phyloP scores from a whole-genome alignment of 2,888 invertebrate species.

The Dioctria linearis region DNA sequence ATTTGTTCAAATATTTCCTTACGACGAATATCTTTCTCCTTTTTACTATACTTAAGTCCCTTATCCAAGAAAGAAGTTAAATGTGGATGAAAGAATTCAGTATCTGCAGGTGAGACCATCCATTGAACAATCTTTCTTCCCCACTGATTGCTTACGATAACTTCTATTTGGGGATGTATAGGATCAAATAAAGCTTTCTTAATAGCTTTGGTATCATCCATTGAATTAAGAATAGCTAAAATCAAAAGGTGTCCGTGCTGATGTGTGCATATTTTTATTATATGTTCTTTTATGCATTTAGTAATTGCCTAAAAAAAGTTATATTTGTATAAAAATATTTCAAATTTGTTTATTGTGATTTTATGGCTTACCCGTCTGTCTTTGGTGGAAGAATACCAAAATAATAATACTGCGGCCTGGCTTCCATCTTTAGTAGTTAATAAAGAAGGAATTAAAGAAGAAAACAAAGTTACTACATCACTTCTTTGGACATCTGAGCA shows the following conservation, averaged over 20 bases:
- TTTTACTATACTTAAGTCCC: slow-evolving; percentile 84
- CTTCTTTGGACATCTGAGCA: slow-evolving; percentile 79
- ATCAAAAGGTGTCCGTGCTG: slow-evolving; percentile 90
- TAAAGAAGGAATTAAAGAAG: slow-evolving; percentile 77
- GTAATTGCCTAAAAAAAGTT: slow-evolving; percentile 80
- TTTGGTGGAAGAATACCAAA: slow-evolving; percentile 90
- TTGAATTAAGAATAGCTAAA: slow-evolving; percentile 86
- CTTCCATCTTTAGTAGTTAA: slow-evolving; percentile 87
- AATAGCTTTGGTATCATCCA: slow-evolving; percentile 93
- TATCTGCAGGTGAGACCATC: slow-evolving; percentile 87
- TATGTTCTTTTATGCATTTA: slow-evolving; percentile 89
- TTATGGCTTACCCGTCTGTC: slow-evolving; percentile 77
- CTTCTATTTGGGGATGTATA: slow-evolving; percentile 77
- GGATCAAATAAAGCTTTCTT: slow-evolving; percentile 85
- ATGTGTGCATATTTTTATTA: slow-evolving; percentile 84
- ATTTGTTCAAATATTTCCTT: slow-evolving; percentile 80
- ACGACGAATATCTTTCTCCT: slow-evolving; percentile 77
- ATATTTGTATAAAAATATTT: neutral
- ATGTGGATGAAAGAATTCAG: slow-evolving; percentile 86
- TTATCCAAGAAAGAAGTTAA: slow-evolving; percentile 81
- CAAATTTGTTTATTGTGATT: neutral
- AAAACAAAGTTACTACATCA: slow-evolving; percentile 83
- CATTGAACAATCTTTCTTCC: slow-evolving; percentile 91
- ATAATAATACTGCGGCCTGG: slow-evolving; percentile 84
- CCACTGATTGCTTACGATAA: slow-evolving; percentile 83